These are phyloP conservation scores for Plebejus anna DNA, from an alignment of 2,888 invertebrate species.

Conservation along the genomic window DNA sequence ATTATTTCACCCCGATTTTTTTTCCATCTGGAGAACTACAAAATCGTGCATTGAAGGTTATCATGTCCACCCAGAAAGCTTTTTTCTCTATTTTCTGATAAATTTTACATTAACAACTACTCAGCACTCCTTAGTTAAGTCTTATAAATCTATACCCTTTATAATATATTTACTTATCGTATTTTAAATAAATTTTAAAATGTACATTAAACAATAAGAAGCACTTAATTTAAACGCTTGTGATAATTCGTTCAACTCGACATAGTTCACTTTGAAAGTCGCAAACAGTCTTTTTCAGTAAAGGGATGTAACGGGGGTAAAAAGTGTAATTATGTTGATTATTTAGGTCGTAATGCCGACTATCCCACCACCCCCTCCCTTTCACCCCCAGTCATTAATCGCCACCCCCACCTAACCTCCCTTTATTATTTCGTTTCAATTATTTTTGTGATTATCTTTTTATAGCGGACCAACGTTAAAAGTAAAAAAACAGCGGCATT, in stretches of 20 bases:
- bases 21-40: too few relatives aligned
- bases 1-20: too few relatives aligned
- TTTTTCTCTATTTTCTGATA: too few relatives aligned
- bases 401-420: slow-evolving; percentile 61
- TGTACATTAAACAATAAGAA: not conserved
- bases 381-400: slow-evolving; percentile 65
- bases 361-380: slow-evolving; percentile 65
- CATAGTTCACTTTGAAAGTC: slow-evolving; percentile 1
- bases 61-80: too few relatives aligned
- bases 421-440: slow-evolving; percentile 80
- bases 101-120: too few relatives aligned
- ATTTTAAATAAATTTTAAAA: not conserved
- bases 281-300: slow-evolving; percentile 61
- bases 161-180: too few relatives aligned
- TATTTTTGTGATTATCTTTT: slow-evolving; percentile 80
- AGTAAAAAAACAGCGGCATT: slow-evolving; percentile 76
- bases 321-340: slow-evolving; percentile 80
- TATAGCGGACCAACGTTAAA: slow-evolving; percentile 76
- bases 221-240: not conserved
- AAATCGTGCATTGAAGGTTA: too few relatives aligned
- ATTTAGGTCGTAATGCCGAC: slow-evolving; percentile 78
- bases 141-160: too few relatives aligned
- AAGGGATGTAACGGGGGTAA: slow-evolving; percentile 70
- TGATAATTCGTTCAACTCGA: slow-evolving; percentile 4
- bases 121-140: too few relatives aligned